Evolutionary conservation across 2,797 vertebrate genomes (phyloP), one percentile per base, ranked within the genome.

Genomic region (Notolepis coatsorum): DNA sequence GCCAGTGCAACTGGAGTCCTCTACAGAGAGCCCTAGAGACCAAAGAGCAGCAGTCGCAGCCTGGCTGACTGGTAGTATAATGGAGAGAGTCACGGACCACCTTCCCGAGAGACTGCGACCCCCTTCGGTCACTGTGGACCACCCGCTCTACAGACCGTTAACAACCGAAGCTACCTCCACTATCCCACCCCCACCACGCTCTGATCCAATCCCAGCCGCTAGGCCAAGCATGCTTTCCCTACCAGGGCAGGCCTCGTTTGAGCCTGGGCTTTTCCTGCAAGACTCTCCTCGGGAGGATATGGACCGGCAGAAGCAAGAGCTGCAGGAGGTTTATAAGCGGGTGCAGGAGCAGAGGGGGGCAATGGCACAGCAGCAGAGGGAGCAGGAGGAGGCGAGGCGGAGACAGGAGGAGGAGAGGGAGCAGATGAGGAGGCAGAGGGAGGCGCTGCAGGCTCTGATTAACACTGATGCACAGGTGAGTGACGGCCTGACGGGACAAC

Each of bases 361-460:
- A 6, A 20, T 91, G 20, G 46, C 30, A 46, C 84, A 54, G 68
- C 78, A 80, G 24, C 90, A 88, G 66, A 89, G 75, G 61, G 25
- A 61, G 25, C 88, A 85, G 17, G 88, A 92, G 37, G 73, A 83
- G 31, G 27, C 74, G 51, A 46, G 74, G 55, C 42, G 8, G 17
- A 30, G 55, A 30, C 15, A 60, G 3, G 12, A 21, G 31, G 37
- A 23, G 39, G 42, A 20, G 13, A 17, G 39, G n/a, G 37, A 13
- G 33, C 46, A n/a, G n/a, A n/a, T n/a, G 75, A 89, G 86, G 42
- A 85, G 72, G 42, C 93, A 94, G 45, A 90, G 87, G 62, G 89
- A 95, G 65, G 81, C 61, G 0, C 50, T 95, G 65, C 89, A 92
- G 68, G 77, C 81, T 37, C 78, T 94, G 54, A 85, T 95, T 54